phyloP scores from a whole-genome alignment of 2,888 invertebrate genomes.

The Tinea pellionella region DNA sequence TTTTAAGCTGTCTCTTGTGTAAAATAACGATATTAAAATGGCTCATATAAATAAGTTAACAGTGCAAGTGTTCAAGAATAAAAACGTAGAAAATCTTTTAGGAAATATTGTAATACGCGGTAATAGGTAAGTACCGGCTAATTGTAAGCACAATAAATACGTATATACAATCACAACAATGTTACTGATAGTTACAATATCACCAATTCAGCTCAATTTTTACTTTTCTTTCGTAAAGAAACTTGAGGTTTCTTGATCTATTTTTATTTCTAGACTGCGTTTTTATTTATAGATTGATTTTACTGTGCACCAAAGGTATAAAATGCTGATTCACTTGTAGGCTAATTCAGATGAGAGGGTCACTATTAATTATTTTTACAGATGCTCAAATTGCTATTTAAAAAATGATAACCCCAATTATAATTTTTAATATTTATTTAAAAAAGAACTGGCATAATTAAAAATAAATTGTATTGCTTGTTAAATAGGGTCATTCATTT shows the following conservation, averaged over 20 bases:
- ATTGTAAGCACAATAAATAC: conserved; percentile 18
- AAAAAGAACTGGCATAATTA: no score
- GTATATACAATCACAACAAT: background rate
- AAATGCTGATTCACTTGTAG: no score
- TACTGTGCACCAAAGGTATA: background rate
- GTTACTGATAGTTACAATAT: background rate
- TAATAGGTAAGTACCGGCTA: conserved; percentile 46
- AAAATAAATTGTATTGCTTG: no score
- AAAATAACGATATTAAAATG: conserved; percentile 27
- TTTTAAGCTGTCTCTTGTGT: background rate
- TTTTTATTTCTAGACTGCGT: background rate
- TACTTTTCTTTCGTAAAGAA: no score
- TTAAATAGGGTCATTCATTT: no score
- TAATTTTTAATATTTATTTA: no score
- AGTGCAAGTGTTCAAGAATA: conserved; percentile 41
- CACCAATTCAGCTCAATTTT: no score
- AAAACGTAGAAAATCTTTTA: conserved; percentile 37
- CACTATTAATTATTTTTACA: no score
- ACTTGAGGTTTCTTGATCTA: no score
- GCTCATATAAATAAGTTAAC: conserved; percentile 44
- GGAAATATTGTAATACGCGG: conserved; percentile 33
- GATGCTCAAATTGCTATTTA: no score
- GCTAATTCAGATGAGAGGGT: no score
- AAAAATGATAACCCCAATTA: no score
- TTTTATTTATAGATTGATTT: conserved; percentile 4